A percentile compares a stretch with the other conserved stretches of the same genome.
These are phyloP conservation scores for Sternarchorhynchus goeldii DNA, from an alignment of 2,797 vertebrate genomes.

Conservation along the genomic window DNA sequence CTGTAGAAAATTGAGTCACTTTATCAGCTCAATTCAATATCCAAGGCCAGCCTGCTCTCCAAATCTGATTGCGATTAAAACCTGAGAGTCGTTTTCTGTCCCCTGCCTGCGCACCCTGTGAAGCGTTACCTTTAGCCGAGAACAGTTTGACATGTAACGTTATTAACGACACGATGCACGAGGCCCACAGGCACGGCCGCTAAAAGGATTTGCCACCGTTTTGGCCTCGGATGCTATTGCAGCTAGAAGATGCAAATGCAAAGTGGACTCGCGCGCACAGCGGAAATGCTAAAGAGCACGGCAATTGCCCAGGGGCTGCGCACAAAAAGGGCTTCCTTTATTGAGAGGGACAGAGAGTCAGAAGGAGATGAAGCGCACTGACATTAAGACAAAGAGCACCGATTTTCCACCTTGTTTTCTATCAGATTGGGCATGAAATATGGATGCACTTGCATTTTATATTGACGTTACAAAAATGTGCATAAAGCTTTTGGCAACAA, in stretches of 20 bases:
- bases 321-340: constrained; percentile 54
- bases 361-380: constrained; percentile 61
- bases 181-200: constrained; percentile 59
- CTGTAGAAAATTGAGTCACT: constrained; percentile 74
- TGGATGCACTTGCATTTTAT: constrained; percentile 33
- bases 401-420: constrained; percentile 49
- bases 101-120: constrained; percentile 63
- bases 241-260: constrained; percentile 57
- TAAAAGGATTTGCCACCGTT: constrained; percentile 71
- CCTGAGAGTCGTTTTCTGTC: constrained; percentile 41
- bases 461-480: constrained; percentile 2
- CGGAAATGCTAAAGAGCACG: constrained; percentile 78
- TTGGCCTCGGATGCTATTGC: constrained; percentile 62
- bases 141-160: constrained; percentile 66
- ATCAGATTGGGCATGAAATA: constrained; percentile 60
- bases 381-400: constrained; percentile 57
- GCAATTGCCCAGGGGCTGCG: constrained; percentile 62
- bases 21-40: constrained; percentile 74
- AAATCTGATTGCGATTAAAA: constrained; percentile 68
- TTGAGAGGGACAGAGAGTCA: constrained; percentile 53
- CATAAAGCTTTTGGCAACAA: not conserved
- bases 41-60: constrained; percentile 54
- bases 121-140: constrained; percentile 61
- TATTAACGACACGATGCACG: constrained; percentile 69
- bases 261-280: constrained; percentile 52